Conservation (phyloP, 30 jellyfish, hydroid and myxozoan species). For the Catostylus mosaicus region DNA sequence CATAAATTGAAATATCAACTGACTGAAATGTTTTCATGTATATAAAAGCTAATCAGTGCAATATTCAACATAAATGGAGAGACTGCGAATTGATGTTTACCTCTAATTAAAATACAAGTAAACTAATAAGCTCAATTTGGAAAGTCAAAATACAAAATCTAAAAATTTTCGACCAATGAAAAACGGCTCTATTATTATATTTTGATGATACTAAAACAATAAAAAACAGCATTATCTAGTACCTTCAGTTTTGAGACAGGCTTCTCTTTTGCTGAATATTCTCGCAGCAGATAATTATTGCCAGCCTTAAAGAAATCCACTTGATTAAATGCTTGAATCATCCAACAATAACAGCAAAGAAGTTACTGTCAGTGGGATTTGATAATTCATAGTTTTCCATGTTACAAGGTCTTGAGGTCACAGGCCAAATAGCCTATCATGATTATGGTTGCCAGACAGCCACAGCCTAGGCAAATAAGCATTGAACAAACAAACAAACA, state of each 20-base stretch:
- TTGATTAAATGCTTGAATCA: too few relatives aligned
- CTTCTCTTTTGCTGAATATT: constrained; percentile 77
- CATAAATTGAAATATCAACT: not conserved
- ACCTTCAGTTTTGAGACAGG: constrained; percentile 67
- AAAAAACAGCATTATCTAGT: not conserved
- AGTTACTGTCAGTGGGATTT: too few relatives aligned
- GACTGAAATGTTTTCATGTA: not conserved
- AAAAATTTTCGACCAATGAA: too few relatives aligned
- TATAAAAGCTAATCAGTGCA: not conserved
- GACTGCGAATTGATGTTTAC: not conserved
- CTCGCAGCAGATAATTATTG: constrained; percentile 73
- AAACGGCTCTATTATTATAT: too few relatives aligned
- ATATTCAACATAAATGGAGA: not conserved
- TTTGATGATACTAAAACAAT: not conserved
- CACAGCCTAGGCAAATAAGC: too few relatives aligned
- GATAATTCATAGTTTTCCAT: too few relatives aligned
- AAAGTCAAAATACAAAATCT: not conserved
- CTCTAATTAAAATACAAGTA: not conserved
- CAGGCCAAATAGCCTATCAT: too few relatives aligned
- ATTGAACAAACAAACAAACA: not conserved
- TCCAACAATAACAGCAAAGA: too few relatives aligned
- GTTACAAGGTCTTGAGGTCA: too few relatives aligned
- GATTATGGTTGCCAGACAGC: too few relatives aligned
- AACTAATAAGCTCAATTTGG: not conserved
- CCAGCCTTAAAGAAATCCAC: constrained; percentile 70